Evolutionary conservation across 2,888 invertebrate species (phyloP), one percentile per base, ranked within the genome.

Genomic region (Agrochola lota): DNA sequence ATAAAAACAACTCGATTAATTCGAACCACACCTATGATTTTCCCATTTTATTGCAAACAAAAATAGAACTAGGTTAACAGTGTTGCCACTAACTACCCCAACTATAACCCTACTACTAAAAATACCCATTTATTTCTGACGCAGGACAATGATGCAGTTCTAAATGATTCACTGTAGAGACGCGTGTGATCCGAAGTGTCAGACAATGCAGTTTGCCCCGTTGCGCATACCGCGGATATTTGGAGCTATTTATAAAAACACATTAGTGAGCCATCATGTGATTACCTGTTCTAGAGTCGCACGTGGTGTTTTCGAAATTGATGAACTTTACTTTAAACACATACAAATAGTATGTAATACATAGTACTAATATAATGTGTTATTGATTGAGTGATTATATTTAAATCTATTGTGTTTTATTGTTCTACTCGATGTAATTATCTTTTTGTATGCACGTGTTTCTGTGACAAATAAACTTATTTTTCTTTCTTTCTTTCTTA

Each of bases 121-220:
- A 66, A 73, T 75, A 79, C 8, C 12, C 1, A 4, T 40, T 23
- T 73, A 84, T 78, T 86, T 83, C 64, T 35, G 74, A 64, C 71
- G 6, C 60, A 55, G 20, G 12, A 57, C 62, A 77, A 57, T 81
- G 74, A 63, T 71, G 77, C 64, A 85, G 63, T 49, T 20, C 12
- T 15, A 35, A 69, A 63, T 86, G 85, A 87, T 62, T 87, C 88
- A 88, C 63, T 62, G 12, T 12, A 8, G 52, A 74, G 26, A 35
- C 23, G 68, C 40, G 69, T 66, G 72, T 64, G 40, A 40, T 81
- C 49, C 40, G n/a, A 77, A 74, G 74, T 80, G 77, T 46, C 62
- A 80, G 83, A 88, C 87, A 88, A 87, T 88, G 86, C 87, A 85
- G 73, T 78, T 75, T 64, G 78, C 73, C 26, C 62, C 23, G 43